Base-by-base conservation (phyloP, 2,888 invertebrate genomes). In the Meta bourneti region DNA sequence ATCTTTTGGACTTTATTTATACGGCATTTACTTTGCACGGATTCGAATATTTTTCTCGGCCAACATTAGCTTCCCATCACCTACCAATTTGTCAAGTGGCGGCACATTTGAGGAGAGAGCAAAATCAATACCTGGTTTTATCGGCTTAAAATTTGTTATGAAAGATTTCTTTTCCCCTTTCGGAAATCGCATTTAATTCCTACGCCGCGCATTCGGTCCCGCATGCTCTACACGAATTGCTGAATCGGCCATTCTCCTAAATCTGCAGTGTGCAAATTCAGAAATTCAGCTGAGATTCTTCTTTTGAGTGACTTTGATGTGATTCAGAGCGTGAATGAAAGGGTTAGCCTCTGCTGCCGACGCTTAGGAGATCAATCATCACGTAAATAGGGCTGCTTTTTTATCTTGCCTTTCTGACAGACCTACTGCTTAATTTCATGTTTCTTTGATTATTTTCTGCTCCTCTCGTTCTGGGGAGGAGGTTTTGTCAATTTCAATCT, bases 301-400 rank as follows among this genome's bases (percentile, higher is more conserved):
- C 34, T 34, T 34, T 34, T 34, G 61, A 79, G 69, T 69, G 69
- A 80, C 80, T 80, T 80, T 61, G 61, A 69, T 69, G 80, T 69
- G 51, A 80, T 80, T 61, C 69, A 69, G 61, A 80, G 69, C 80
- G 80, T 80, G 69, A 80, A 80, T 52, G 19, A 54, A 79, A n/a
- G 52, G 79, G 54, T 52, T 52, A 54, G 19, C 20, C 79, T 34
- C 34, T 34, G 34, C 34, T 1, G 34, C 34, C 34, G 34, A 34
- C 34, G 34, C 34, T 34, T 34, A 4, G 34, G 34, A 34, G 34
- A 34, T 34, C 34, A 34, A 34, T 34, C 34, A 34, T 34, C 34
- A 34, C 34, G 34, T 34, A 34, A 34, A 34, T 34, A 34, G 34
- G 34, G 34, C 34, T 34, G 34, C 34, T 34, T n/a, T n/a, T n/a